These are phyloP conservation scores for Phalloptychus januarius DNA, from an alignment of 2,797 vertebrate genomes.

Conservation along the genomic window DNA sequence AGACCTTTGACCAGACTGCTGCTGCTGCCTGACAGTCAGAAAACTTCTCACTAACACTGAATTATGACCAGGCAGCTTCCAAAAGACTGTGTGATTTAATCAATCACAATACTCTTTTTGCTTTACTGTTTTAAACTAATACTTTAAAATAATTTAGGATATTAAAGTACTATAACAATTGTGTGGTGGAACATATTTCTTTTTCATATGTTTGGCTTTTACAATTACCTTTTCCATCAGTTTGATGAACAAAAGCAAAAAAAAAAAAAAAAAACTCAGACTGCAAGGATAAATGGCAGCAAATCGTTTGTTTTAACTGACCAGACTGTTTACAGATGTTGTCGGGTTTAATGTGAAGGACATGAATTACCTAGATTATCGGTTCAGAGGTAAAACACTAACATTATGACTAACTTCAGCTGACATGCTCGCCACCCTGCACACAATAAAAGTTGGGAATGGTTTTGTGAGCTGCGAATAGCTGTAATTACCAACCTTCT, in stretches of 20 bases:
- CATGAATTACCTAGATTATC: slow-evolving; percentile 36
- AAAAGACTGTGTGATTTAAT: neutral
- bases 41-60: neutral
- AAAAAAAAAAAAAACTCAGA: neutral
- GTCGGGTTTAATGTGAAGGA: slow-evolving; percentile 44
- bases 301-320: slow-evolving; percentile 5
- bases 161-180: no score
- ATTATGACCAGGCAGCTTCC: neutral
- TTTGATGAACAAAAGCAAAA: neutral
- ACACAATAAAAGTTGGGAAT: slow-evolving; percentile 40
- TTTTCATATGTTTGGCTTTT: neutral
- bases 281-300: neutral
- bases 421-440: slow-evolving; percentile 36
- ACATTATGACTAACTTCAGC: slow-evolving; percentile 17
- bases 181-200: neutral
- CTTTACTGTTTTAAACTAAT: neutral
- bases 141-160: neutral
- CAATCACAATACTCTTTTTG: neutral
- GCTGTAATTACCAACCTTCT: slow-evolving; percentile 58
- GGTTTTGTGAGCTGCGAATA: slow-evolving; percentile 53
- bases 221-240: neutral
- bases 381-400: slow-evolving; percentile 49
- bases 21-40: slow-evolving; percentile 19
- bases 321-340: slow-evolving; percentile 31
- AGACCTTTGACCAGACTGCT: slow-evolving; percentile 45